Conservation (phyloP, 2,888 invertebrate species). For the Pachydiplax longipennis region DNA sequence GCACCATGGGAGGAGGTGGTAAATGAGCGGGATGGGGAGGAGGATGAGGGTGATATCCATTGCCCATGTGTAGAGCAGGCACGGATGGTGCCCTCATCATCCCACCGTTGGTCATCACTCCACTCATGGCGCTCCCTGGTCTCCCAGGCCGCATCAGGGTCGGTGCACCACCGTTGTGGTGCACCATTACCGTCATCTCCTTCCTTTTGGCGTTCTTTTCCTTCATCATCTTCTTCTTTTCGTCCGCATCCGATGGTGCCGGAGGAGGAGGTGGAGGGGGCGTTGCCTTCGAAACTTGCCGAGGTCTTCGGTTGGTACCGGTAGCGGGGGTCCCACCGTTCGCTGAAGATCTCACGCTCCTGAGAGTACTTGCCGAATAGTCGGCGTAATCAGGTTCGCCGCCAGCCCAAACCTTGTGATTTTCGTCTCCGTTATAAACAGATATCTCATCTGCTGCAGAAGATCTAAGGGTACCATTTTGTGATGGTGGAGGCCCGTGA, state of each 20-base stretch:
- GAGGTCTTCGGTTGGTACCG: constrained; percentile 74
- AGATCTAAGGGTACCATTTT: constrained; percentile 53
- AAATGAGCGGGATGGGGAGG: constrained; percentile 55
- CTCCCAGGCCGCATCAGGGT: constrained; percentile 46
- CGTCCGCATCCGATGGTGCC: constrained; percentile 72
- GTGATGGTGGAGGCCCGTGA: constrained; percentile 49
- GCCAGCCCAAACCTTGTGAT: constrained; percentile 93
- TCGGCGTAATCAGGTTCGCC: constrained; percentile 68
- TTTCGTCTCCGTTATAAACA: constrained; percentile 89
- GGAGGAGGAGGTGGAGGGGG: constrained; percentile 80
- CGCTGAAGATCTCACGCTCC: constrained; percentile 57
- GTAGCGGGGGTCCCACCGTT: constrained; percentile 53
- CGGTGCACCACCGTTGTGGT: constrained; percentile 65
- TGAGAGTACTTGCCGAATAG: constrained; percentile 69
- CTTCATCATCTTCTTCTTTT: constrained; percentile 65
- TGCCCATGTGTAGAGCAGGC: constrained; percentile 51
- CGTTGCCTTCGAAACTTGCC: constrained; percentile 80
- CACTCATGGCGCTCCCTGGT: constrained; percentile 26
- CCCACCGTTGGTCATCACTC: constrained; percentile 51
- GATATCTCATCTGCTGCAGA: constrained; percentile 75
- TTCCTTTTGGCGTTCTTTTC: constrained; percentile 58
- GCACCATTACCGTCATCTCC: constrained; percentile 66
- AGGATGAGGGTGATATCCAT: constrained; percentile 54
- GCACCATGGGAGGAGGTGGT: constrained; percentile 5
- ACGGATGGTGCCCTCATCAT: constrained; percentile 53